A percentile compares a stretch with the other conserved stretches of the same genome.
These are phyloP conservation scores for Pantherophis alleghaniensis DNA, from an alignment of 2,797 vertebrate species.

Conservation along the genomic window DNA sequence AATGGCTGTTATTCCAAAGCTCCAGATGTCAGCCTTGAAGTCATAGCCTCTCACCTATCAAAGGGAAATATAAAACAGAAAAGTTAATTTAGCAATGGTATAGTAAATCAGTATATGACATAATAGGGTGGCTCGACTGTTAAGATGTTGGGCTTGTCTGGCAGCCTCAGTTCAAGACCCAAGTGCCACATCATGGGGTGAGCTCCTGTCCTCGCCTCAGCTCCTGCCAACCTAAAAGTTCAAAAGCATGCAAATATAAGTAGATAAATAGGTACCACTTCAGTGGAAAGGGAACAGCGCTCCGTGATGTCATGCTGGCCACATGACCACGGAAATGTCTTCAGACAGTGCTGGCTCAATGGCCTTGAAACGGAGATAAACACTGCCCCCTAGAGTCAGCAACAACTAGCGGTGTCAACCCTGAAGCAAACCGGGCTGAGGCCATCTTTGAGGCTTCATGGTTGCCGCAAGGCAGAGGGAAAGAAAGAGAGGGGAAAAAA, in stretches of 20 bases:
- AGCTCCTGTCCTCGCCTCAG: neutral
- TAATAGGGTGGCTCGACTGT: neutral
- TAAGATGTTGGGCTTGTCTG: neutral
- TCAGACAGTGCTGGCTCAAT: neutral
- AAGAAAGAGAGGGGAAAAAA: too few species aligned
- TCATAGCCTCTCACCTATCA: constrained; percentile 96
- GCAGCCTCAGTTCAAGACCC: neutral
- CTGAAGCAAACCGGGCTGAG: too few species aligned
- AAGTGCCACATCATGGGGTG: neutral
- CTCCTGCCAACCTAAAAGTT: neutral
- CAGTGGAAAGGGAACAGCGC: neutral
- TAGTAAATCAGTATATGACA: neutral
- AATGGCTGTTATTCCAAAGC: constrained; percentile 98
- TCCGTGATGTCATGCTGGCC: neutral
- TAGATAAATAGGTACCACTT: neutral
- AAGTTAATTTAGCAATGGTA: constrained; percentile 20
- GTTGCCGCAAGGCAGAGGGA: too few species aligned
- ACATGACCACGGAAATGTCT: neutral
- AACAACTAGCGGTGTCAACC: neutral
- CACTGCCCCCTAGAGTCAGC: neutral
- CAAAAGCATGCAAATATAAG: neutral
- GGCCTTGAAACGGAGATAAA: neutral
- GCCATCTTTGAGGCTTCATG: too few species aligned
- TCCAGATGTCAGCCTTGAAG: constrained; percentile 99
- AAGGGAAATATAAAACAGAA: constrained; percentile 34